Conservation (phyloP, 2,113 vertebrate genomes). For the Brevimyrus niger region DNA sequence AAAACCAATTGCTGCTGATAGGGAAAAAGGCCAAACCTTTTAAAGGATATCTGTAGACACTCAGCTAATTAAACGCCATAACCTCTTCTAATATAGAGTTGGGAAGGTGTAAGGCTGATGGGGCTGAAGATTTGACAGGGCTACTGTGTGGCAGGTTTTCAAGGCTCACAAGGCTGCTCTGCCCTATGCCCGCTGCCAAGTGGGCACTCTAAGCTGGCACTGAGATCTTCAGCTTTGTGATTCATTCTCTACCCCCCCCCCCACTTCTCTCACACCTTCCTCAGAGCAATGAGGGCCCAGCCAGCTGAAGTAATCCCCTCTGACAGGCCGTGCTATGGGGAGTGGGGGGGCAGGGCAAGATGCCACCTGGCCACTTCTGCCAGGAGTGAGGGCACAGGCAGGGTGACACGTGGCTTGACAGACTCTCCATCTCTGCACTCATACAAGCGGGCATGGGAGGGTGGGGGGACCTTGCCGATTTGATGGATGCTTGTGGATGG, state of each 20-base stretch:
- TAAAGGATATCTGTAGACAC: background rate
- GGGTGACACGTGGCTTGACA: background rate
- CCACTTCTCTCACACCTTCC: constrained; percentile 28
- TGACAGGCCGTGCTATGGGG: constrained; percentile 84
- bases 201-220: constrained; percentile 8
- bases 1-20: background rate
- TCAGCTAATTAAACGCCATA: background rate
- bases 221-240: background rate
- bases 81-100: background rate
- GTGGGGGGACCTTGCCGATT: background rate
- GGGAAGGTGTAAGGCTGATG: background rate
- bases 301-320: constrained; percentile 93
- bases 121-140: background rate
- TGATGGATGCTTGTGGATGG: background rate
- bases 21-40: background rate
- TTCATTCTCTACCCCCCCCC: background rate
- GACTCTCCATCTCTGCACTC: background rate
- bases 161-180: background rate
- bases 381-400: constrained; percentile 20
- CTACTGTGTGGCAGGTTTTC: constrained; percentile 6
- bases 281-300: constrained; percentile 68
- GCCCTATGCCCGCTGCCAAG: background rate
- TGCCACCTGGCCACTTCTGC: constrained; percentile 74
- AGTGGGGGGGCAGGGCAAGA: constrained; percentile 71
- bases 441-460: background rate